These are phyloP conservation scores for Peromyscus eremicus DNA, from an alignment of 2,797 vertebrate species.

Conservation along the genomic window DNA sequence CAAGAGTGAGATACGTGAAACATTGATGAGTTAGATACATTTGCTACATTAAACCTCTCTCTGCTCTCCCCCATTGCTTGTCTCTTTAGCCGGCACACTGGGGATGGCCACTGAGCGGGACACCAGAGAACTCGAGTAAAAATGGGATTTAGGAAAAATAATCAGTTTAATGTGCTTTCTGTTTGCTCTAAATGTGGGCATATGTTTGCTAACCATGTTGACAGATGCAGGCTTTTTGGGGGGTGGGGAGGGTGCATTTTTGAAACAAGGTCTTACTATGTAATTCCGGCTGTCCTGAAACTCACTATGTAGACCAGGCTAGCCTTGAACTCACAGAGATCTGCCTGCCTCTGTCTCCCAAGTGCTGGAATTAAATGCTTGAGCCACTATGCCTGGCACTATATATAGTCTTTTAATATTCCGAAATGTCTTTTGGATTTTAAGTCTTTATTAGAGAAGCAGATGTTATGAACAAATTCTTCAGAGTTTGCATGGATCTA, in stretches of 20 bases:
- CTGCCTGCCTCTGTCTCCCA: not conserved
- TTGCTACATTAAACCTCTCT: too few species aligned
- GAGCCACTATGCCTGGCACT: not conserved
- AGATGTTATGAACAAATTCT: not conserved
- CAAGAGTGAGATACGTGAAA: not conserved
- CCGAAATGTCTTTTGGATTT: conserved; percentile 1
- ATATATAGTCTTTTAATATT: too few species aligned
- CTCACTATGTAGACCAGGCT: not conserved
- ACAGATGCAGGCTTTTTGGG: not conserved
- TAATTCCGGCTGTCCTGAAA: not conserved
- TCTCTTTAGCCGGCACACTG: not conserved
- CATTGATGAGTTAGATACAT: too few species aligned
- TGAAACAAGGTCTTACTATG: not conserved
- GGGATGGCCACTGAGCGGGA: not conserved
- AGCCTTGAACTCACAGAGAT: not conserved
- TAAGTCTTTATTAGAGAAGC: not conserved
- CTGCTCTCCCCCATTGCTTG: not conserved
- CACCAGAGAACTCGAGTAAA: not conserved
- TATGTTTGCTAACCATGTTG: not conserved
- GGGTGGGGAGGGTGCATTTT: not conserved
- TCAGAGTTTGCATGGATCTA: not conserved
- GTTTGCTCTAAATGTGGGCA: not conserved
- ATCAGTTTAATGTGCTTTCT: not conserved
- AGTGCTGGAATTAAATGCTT: not conserved
- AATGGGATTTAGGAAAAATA: not conserved